Conservation (phyloP, 2,113 vertebrate species). For the Aplodontia rufa region DNA sequence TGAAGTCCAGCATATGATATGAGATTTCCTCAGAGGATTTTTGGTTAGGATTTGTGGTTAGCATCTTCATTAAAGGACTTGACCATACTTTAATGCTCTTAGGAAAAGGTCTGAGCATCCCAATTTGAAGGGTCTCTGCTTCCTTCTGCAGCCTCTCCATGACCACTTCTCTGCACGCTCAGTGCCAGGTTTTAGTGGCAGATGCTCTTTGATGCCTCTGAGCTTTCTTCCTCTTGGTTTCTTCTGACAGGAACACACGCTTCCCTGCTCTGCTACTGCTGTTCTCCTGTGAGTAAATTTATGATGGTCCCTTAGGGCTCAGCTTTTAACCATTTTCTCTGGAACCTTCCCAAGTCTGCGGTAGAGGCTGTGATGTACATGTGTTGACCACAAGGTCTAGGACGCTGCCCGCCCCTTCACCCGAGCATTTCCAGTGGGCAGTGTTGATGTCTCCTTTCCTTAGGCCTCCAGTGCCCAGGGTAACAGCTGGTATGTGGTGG, state of each 20-base stretch:
- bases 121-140: not conserved
- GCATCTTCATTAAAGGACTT: not conserved
- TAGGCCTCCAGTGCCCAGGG: not conserved
- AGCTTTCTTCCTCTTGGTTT: not conserved
- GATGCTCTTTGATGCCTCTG: not conserved
- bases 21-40: not conserved
- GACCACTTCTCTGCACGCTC: not conserved
- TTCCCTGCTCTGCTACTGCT: not conserved
- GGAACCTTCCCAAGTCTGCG: not conserved
- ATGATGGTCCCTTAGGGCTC: not conserved
- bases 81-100: not conserved
- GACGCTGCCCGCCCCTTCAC: not conserved
- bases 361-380: not conserved
- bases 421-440: not conserved
- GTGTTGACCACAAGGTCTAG: not conserved
- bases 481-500: not conserved
- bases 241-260: not conserved
- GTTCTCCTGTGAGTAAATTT: not conserved
- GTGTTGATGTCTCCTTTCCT: not conserved
- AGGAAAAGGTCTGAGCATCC: not conserved
- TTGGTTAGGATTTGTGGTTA: not conserved
- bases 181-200: not conserved
- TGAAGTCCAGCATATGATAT: too few species aligned
- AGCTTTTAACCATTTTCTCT: not conserved
- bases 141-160: not conserved